Evolutionary conservation across 2,888 invertebrate species (phyloP).

Genomic region (Ischnus inquisitorius): DNA sequence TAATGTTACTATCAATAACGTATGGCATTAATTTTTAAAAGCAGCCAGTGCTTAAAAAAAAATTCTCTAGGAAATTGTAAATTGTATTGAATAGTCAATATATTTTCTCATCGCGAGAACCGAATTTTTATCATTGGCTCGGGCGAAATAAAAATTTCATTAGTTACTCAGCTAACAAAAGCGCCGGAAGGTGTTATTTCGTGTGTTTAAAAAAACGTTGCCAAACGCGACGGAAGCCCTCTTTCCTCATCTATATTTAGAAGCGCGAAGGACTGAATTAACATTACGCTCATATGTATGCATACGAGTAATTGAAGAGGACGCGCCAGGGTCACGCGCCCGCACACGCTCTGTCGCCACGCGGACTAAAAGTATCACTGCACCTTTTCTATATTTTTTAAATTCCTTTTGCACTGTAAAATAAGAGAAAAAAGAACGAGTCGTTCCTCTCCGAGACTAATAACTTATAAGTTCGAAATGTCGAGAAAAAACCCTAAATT

Average conservation of each 20-base stretch:
- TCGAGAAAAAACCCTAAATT: not conserved
- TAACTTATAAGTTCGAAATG: no score
- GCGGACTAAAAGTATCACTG: slow-evolving; percentile 48
- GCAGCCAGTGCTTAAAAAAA: not conserved
- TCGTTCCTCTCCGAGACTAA: slow-evolving; percentile 8
- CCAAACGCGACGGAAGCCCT: slow-evolving; percentile 21
- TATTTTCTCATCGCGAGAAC: not conserved
- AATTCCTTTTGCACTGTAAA: slow-evolving; percentile 22
- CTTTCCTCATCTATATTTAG: slow-evolving; percentile 58
- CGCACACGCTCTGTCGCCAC: slow-evolving; percentile 22
- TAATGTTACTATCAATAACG: not conserved
- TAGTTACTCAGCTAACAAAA: not conserved
- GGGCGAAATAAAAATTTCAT: not conserved
- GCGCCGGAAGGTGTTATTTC: not conserved
- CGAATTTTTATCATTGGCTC: not conserved
- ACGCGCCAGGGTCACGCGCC: slow-evolving; percentile 59
- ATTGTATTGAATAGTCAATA: not conserved
- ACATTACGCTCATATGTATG: slow-evolving; percentile 77
- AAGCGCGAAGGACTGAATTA: slow-evolving; percentile 74
- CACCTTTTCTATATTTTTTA: slow-evolving; percentile 23
- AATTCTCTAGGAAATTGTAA: not conserved
- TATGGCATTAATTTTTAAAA: not conserved
- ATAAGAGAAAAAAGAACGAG: slow-evolving; percentile 17
- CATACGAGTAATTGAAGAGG: slow-evolving; percentile 75
- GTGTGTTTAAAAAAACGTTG: slow-evolving; percentile 16